Conservation (phyloP, 2,888 invertebrate genomes). For the Notodonta ziczac region DNA sequence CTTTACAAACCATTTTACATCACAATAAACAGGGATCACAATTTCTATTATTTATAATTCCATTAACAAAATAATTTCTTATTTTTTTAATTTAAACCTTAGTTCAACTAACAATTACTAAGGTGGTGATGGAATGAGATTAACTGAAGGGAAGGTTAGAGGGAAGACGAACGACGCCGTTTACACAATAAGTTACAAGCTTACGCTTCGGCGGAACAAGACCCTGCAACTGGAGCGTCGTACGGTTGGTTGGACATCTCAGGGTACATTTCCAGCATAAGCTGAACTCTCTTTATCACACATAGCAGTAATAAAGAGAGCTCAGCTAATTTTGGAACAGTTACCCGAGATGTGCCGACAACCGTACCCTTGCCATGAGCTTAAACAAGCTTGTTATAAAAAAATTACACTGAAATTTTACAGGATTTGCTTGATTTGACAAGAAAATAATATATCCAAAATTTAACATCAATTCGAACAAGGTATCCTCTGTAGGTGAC, state of each 20-base stretch:
- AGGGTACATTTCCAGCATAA: too few species aligned
- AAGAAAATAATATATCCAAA: too few species aligned
- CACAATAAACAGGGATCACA: background rate
- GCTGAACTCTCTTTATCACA: too few species aligned
- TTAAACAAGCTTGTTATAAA: background rate
- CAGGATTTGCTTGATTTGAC: too few species aligned
- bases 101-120: slow-evolving; percentile 36
- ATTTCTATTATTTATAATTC: slow-evolving; percentile 12
- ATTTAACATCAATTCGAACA: background rate
- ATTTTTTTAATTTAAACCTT: slow-evolving; percentile 36
- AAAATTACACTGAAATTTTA: background rate
- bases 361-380: background rate
- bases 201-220: slow-evolving; percentile 3
- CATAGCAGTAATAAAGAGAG: too few species aligned
- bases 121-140: slow-evolving; percentile 58
- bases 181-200: background rate
- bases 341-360: too few species aligned
- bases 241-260: background rate
- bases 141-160: slow-evolving; percentile 31
- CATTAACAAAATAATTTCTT: slow-evolving; percentile 43
- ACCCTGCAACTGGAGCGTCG: background rate
- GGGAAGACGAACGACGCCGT: slow-evolving; percentile 23
- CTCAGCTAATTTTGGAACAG: too few species aligned
- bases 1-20: background rate
- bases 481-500: background rate